Evolutionary conservation across 2,888 invertebrate genomes (phyloP), one percentile per base, ranked within the genome.

Genomic region (Nycteola revayana): DNA sequence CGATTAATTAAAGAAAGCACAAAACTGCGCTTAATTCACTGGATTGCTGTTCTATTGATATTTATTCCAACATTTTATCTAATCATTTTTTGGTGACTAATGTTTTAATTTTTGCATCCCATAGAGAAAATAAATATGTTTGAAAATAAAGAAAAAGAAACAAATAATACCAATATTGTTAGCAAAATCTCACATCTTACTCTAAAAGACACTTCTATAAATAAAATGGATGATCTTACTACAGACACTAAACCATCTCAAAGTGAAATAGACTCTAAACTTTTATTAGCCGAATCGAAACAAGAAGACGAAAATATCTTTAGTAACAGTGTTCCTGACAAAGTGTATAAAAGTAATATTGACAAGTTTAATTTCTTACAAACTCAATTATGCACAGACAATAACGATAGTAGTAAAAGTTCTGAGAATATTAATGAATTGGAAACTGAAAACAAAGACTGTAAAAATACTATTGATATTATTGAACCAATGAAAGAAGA

Each of bases 51-150:
- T n/a, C 18, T 6, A 18, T 6, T 18, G 18, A 5, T 18, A 18
- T 18, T 18, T 5, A 6, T 18, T 5, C 18, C 18, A 5, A 18
- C 18, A 5, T 18, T 6, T 18, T 5, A 5, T 18, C 4, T 18
- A 18, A 18, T 3, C 18, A 5, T 18, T 18, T 21, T 7, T 21
- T 14, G 26, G 2, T 25, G 6, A 10, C 7, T 23, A 30, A 21
- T 6, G 7, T 14, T 32, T 10, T 11, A 24, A 25, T 32, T 32
- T 21, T 22, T 20, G 28, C 9, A 32, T 30, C 14, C 51, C 47
- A 3, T 78, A 88, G 88, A 88, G 44, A 87, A 84, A 88, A 88
- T 88, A 83, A 88, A 60, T 56, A 77, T 87, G 76, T 88, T 88
- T 65, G 88, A 88, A 59, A 86, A 78, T 48, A 75, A 78, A 60